Base-by-base conservation (phyloP, 2,797 vertebrate species). In the Knipowitschia caucasica region DNA sequence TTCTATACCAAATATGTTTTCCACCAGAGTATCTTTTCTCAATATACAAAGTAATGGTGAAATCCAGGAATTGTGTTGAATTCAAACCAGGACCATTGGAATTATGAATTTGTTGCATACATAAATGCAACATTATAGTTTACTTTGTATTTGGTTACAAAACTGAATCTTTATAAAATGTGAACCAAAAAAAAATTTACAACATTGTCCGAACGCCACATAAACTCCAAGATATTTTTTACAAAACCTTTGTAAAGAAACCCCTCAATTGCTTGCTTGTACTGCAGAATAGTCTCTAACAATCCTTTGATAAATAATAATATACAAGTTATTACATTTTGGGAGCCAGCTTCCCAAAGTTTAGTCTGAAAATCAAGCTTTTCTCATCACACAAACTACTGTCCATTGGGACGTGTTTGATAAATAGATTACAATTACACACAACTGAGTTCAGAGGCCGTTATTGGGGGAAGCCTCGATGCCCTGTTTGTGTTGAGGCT, bases 291-390 rank as follows among this genome's bases (percentile, higher is more conserved):
- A 73, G 86, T 91, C 89, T 71, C 73, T 73, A 79, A 91, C 83
- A 80, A 74, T 85, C 81, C 69, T 27, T 77, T 90, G 94, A 96
- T 96, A 98, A 98, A 98, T 98, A 96, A 94, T 93, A 96, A 93
- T 84, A 92, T 89, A 94, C 89, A 93, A 87, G 89, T 88, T 80
- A 89, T 89, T 89, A 93, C 86, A 92, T 77, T 87, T 84, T 94
- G 95, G 94, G 94, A 99, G 96, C 96, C 96, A 94, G 96, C 96
- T 99, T 96, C 95, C 96, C 94, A 91, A 89, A 73, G 73, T 87
- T 87, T 87, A 89, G 83, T 86, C 56, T 56, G 78, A 81, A 66
- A 77, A 71, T 79, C 83, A 56, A 75, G 75, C 63, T 52, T 64
- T 78, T 65, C 59, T 43, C 44, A 71, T 77, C 42, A 60, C 64